phyloP scores from a whole-genome alignment of 2,113 vertebrate species.

The Toxotes chatareus region DNA sequence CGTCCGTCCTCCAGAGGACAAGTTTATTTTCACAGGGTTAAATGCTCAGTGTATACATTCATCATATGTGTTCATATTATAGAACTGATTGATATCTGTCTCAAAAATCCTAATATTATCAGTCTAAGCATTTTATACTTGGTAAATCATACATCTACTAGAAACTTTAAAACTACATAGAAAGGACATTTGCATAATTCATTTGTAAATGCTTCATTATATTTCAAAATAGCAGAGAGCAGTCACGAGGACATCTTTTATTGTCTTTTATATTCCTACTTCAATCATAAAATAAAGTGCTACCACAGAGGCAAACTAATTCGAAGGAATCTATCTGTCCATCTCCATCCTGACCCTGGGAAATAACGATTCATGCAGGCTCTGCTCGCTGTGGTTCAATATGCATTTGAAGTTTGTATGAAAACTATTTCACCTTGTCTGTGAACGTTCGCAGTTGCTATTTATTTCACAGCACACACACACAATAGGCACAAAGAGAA shows the following conservation, averaged over 20 bases:
- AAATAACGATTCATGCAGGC: constrained; percentile 4
- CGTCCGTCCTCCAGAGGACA: background rate
- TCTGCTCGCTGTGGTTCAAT: background rate
- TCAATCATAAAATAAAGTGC: background rate
- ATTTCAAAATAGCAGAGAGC: background rate
- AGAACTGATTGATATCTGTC: background rate
- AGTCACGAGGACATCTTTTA: background rate
- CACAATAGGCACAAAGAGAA: constrained; percentile 25
- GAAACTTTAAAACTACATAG: background rate
- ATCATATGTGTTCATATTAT: too few species aligned
- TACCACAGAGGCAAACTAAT: background rate
- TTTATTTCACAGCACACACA: constrained; percentile 34
- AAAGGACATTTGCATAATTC: background rate
- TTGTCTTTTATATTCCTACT: background rate
- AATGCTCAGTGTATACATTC: background rate
- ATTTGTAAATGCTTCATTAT: background rate
- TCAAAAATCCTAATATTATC: background rate
- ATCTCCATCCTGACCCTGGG: constrained; percentile 9
- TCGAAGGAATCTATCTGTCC: background rate
- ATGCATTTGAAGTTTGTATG: constrained; percentile 22
- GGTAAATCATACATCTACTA: background rate
- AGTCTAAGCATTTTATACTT: background rate
- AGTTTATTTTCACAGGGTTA: background rate
- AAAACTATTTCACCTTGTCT: constrained; percentile 30
- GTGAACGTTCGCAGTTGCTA: constrained; percentile 8